phyloP scores from a whole-genome alignment of 2,888 invertebrate genomes.

The Prosapia bicincta region DNA sequence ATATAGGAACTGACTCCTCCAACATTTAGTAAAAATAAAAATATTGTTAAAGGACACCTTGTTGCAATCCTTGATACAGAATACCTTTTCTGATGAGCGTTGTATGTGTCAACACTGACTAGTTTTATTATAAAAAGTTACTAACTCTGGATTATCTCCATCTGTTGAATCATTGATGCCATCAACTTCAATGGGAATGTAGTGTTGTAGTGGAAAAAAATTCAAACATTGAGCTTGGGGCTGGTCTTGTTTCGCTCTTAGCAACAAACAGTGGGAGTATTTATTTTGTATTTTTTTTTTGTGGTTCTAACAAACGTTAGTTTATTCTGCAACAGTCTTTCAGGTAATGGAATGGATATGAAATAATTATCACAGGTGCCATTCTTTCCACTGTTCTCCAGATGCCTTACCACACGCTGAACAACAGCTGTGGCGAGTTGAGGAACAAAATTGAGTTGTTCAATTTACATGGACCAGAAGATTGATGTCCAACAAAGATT shows the following conservation, averaged over 20 bases:
- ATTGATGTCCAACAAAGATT: background rate
- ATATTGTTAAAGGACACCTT: no score
- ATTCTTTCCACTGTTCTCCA: background rate
- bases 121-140: background rate
- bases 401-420: background rate
- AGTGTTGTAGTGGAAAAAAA: background rate
- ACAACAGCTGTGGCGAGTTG: no score
- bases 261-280: background rate
- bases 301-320: background rate
- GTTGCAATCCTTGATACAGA: no score
- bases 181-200: background rate
- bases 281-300: background rate
- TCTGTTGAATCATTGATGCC: background rate
- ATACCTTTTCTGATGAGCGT: background rate
- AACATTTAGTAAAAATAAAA: no score
- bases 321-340: background rate
- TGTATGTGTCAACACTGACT: background rate
- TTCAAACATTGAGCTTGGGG: background rate
- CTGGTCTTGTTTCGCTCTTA: background rate
- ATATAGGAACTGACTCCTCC: no score
- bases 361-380: no score
- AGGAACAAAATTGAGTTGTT: background rate
- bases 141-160: background rate
- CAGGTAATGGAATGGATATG: background rate
- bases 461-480: background rate